Base-by-base conservation (phyloP, 2,113 vertebrate genomes). In the Collichthys lucidus region DNA sequence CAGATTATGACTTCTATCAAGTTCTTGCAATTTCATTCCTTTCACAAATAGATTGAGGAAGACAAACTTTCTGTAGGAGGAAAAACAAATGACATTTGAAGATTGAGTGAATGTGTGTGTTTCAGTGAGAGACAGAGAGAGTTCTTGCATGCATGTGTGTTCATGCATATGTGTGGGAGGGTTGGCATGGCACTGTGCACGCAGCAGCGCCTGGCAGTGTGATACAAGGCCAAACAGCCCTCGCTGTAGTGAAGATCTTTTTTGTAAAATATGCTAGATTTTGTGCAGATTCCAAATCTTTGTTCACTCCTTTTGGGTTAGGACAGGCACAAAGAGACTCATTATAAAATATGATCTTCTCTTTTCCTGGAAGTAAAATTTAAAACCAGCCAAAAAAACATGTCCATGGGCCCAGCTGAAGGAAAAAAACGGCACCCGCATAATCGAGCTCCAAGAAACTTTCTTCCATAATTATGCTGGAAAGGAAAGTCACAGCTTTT, bases 251-350 rank as follows among this genome's bases (percentile, higher is more conserved):
- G 46, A 77, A 71, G 53, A 82, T 82, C 63, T 74, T 74, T 87
- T 87, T 44, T 71, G 56, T 86, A 82, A 89, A 86, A 84, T 84
- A 74, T 87, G 85, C 82, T 79, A 59, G 71, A 64, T 74, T 31
- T 66, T 79, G 66, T 79, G 49, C 35, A 64, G 67, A 74, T 74
- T 86, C 67, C 81, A 74, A 84, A 61, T 74, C 62, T 74, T 70
- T 84, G 47, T 84, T 84, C 46, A 55, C 17, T 69, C 35, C 57
- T 69, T 69, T 66, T 64, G 52, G 29, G 60, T 42, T 70, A 56
- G 62, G 68, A 47, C 31, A 40, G 55, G 46, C 56, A 74, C 77
- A 65, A 64, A 69, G 80, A 71, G 76, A 64, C 77, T 80, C 53
- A 60, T 83, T 76, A 71, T 64, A 72, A 60, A 87, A 87, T 63